These are phyloP conservation scores for Nanorana parkeri DNA, from an alignment of 2,113 vertebrate species.

Conservation along the genomic window DNA sequence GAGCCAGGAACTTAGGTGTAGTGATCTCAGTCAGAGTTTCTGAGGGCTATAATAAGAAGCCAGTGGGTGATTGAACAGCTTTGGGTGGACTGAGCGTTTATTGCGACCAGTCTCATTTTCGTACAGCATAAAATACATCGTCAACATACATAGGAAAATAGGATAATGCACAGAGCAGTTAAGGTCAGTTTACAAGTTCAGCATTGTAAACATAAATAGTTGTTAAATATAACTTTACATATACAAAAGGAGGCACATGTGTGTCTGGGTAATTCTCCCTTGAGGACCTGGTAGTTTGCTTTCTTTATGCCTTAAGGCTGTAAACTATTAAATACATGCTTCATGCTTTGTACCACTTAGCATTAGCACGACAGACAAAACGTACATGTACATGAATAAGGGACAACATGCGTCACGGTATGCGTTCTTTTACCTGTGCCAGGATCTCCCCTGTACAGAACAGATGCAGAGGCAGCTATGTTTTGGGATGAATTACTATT, in stretches of 20 bases:
- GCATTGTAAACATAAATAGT: conserved; percentile 30
- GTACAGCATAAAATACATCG: conserved; percentile 22
- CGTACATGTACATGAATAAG: too few species aligned
- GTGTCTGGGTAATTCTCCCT: conserved; percentile 25
- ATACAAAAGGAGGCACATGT: conserved; percentile 33
- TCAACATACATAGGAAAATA: conserved; percentile 20
- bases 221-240: conserved; percentile 9
- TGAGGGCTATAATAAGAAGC: too few species aligned
- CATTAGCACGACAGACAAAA: not conserved
- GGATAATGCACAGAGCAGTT: not conserved
- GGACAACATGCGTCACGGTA: too few species aligned
- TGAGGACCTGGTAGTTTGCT: conserved; percentile 2
- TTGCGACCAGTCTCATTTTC: not conserved
- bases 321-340: conserved; percentile 37
- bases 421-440: too few species aligned
- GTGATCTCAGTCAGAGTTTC: too few species aligned
- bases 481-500: not conserved
- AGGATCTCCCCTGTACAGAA: too few species aligned
- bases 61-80: too few species aligned
- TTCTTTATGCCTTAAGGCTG: conserved; percentile 15
- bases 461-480: not conserved
- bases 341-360: not conserved
- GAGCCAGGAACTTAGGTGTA: too few species aligned
- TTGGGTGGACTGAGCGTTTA: too few species aligned
- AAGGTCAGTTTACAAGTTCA: conserved; percentile 2